phyloP scores from a whole-genome alignment of 2,888 invertebrate species.

The Anticlea derivata region DNA sequence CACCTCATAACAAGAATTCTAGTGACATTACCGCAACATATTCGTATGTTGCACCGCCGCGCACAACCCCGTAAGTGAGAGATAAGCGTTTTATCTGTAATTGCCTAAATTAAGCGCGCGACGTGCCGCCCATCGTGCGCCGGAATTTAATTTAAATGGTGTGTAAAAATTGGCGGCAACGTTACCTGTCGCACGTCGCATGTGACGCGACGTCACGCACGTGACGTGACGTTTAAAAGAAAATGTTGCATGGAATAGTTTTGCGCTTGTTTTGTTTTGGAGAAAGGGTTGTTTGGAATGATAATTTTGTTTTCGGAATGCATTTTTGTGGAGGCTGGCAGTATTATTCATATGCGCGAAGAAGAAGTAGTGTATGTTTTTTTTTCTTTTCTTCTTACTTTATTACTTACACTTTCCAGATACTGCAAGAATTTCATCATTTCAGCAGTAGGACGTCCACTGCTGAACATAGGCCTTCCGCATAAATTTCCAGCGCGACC shows the following conservation, averaged over 20 bases:
- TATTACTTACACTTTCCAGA: too few relatives aligned
- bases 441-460: too few relatives aligned
- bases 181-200: conserved; percentile 64
- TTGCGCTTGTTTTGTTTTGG: conserved; percentile 20
- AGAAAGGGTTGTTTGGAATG: conserved; percentile 7
- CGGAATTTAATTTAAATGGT: conserved; percentile 78
- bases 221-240: conserved; percentile 38
- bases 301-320: conserved; percentile 2
- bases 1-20: conserved; percentile 13
- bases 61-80: conserved; percentile 54
- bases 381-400: too few relatives aligned
- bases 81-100: conserved; percentile 67
- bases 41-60: conserved; percentile 18
- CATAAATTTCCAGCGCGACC: too few relatives aligned
- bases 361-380: too few relatives aligned
- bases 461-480: too few relatives aligned
- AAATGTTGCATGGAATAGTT: conserved; percentile 36
- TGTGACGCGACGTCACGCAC: conserved; percentile 51
- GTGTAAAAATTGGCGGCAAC: conserved; percentile 71
- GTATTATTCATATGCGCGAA: too few relatives aligned
- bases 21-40: conserved; percentile 26
- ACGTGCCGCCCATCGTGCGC: conserved; percentile 40
- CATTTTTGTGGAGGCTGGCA: background rate
- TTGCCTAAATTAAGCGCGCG: conserved; percentile 69
- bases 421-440: too few relatives aligned